A percentile compares a stretch with the other conserved stretches of the same genome.
These are phyloP conservation scores for Dryadula phaetusa DNA, from an alignment of 2,888 invertebrate species.

Conservation along the genomic window DNA sequence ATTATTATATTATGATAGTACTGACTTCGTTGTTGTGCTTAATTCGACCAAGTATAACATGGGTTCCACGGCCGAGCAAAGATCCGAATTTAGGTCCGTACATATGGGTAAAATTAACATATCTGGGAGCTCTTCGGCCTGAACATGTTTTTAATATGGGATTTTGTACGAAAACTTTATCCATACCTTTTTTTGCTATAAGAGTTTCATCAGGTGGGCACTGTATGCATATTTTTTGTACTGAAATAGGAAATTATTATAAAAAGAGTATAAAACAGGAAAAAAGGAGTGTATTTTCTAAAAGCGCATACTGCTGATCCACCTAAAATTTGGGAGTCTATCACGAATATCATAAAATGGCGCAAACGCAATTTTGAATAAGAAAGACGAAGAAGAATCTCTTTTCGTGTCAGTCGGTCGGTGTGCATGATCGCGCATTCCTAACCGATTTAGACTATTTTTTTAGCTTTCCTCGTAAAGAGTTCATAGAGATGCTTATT, in stretches of 20 bases:
- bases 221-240: constrained; percentile 60
- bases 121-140: constrained; percentile 58
- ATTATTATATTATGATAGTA: constrained; percentile 37
- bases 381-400: too few relatives aligned
- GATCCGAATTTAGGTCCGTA: constrained; percentile 75
- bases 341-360: too few relatives aligned
- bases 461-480: too few relatives aligned
- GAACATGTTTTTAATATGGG: constrained; percentile 67
- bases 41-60: constrained; percentile 68
- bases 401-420: too few relatives aligned
- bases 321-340: too few relatives aligned
- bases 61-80: constrained; percentile 68
- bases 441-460: too few relatives aligned
- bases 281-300: too few relatives aligned
- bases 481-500: too few relatives aligned
- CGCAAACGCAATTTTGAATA: too few relatives aligned
- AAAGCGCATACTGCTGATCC: too few relatives aligned
- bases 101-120: constrained; percentile 62
- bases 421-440: too few relatives aligned
- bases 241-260: constrained; percentile 45
- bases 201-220: constrained; percentile 76
- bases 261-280: too few relatives aligned
- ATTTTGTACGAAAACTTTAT: constrained; percentile 63
- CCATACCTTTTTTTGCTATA: constrained; percentile 65
- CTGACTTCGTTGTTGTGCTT: constrained; percentile 63